These are phyloP conservation scores for Pelvicachromis taeniatus DNA, from an alignment of 2,113 vertebrate species.

Conservation along the genomic window DNA sequence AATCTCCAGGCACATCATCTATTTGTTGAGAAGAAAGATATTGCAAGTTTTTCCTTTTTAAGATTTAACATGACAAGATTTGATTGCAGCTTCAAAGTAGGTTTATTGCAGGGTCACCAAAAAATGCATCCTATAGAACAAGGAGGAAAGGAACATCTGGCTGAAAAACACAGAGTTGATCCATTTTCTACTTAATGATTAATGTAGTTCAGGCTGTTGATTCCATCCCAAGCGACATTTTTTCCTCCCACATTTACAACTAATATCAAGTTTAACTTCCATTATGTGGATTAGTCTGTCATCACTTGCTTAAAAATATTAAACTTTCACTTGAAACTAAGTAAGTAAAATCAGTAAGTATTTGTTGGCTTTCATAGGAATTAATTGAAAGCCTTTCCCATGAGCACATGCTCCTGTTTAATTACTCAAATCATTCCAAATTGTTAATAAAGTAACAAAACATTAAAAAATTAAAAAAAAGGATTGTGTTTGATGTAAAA, in stretches of 20 bases:
- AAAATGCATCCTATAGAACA: background rate
- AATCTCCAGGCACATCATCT: background rate
- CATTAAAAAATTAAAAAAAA: background rate
- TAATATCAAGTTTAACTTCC: background rate
- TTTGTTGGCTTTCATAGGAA: background rate
- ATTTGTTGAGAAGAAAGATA: background rate
- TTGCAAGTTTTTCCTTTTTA: background rate
- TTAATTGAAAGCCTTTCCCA: background rate
- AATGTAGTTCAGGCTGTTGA: background rate
- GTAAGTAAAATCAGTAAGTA: background rate
- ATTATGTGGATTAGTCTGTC: background rate
- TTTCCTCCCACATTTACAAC: background rate
- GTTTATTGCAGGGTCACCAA: background rate
- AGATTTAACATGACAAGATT: background rate
- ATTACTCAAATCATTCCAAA: background rate
- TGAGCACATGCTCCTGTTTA: background rate
- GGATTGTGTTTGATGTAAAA: background rate
- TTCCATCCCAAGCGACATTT: background rate
- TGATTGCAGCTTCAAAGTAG: background rate
- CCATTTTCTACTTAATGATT: background rate
- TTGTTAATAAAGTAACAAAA: background rate
- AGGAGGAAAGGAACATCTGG: background rate
- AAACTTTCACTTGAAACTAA: background rate
- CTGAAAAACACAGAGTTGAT: background rate
- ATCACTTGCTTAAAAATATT: background rate